phyloP scores from a whole-genome alignment of 2,797 vertebrate species.

The Pseudocheirus occidentalis region DNA sequence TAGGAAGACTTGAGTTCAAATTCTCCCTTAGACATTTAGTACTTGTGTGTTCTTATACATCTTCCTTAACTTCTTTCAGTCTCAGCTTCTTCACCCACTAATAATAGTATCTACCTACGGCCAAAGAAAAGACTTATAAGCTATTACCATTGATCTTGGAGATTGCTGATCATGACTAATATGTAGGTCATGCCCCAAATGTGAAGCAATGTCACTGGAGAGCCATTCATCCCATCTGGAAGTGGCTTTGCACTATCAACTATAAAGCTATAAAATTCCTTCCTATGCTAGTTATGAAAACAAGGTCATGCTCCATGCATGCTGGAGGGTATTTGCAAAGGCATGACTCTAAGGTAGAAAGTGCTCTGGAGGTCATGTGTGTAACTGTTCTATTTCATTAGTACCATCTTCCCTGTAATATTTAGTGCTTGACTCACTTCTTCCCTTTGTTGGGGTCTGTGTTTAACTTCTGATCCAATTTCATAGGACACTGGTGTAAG shows the following conservation, averaged over 20 bases:
- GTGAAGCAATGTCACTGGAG: not conserved
- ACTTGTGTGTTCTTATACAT: not conserved
- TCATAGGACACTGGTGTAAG: not conserved
- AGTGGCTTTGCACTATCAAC: not conserved
- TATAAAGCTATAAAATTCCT: not conserved
- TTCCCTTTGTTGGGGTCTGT: not conserved
- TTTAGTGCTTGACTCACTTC: not conserved
- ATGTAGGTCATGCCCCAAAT: not conserved
- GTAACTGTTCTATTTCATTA: not conserved
- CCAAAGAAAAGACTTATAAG: not conserved
- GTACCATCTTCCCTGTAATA: not conserved
- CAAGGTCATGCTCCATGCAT: not conserved
- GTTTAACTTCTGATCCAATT: not conserved
- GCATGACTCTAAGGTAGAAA: not conserved
- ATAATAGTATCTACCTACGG: not conserved
- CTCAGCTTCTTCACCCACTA: not conserved
- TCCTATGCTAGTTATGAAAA: not conserved
- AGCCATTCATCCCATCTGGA: not conserved
- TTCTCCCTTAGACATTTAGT: not conserved
- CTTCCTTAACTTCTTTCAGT: not conserved
- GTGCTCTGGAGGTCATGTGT: not conserved
- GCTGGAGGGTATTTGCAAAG: not conserved
- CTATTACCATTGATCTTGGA: not conserved
- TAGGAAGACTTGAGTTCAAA: not conserved
- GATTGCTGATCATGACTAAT: not conserved